Evolutionary conservation across 2,888 invertebrate genomes (phyloP), one percentile per base, ranked within the genome.

Genomic region (Seira ritae): DNA sequence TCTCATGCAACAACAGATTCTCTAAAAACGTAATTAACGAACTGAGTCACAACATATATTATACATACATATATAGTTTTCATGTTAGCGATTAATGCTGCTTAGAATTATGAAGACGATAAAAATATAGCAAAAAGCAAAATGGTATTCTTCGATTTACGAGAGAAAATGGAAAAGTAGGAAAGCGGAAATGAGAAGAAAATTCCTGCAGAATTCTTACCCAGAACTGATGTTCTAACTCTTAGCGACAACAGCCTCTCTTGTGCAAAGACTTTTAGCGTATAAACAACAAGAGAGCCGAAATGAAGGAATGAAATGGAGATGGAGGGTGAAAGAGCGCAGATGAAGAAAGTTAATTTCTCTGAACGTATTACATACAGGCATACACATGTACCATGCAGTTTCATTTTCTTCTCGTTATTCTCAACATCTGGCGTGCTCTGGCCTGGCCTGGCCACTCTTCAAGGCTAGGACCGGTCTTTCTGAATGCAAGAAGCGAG

Each of bases 331-430:
- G 67, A 67, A 72, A 20, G 66, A 72, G n/a, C n/a, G n/a, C n/a
- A n/a, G 4, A 42, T 42, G 42, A 50, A 23, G 55, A 73, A 67
- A 72, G 72, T 67, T 68, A 68, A 73, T 73, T 80, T 67, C 71
- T 68, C 73, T 68, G 60, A 65, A n/a, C n/a, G n/a, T n/a, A n/a
- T 15, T 50, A 15, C 3, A 50, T n/a, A 15, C 15, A n/a, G 50
- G 8, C 2, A 8, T 31, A n/a, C n/a, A n/a, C n/a, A n/a, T n/a
- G n/a, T 31, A 31, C 31, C 55, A 55, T 67, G 67, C 66, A 66
- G 68, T 80, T 80, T 73, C 80, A 72, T 73, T 73, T 69, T 73
- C 55, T 80, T 80, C 67, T 80, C 62, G 60, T 73, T 69, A 72
- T 65, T 24, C 55, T 68, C 68, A 66, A 55, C 80, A 72, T 42